phyloP scores from a whole-genome alignment of 1,140 invertebrate species.

The Potamilus streckersoni region DNA sequence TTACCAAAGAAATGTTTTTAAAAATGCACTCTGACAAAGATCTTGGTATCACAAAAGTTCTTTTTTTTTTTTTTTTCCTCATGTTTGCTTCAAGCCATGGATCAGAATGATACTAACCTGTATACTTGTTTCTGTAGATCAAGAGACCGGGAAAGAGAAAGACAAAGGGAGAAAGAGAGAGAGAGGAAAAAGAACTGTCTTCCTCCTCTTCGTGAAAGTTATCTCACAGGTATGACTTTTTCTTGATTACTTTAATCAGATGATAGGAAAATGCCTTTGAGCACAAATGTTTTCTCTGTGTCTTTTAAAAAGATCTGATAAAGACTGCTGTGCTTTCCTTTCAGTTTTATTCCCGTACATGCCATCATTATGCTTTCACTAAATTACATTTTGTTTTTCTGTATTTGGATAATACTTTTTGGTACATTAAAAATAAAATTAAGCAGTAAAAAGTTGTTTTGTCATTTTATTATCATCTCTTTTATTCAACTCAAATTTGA shows the following conservation, averaged over 20 bases:
- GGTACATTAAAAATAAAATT: too few species aligned
- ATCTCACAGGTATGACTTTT: conserved; percentile 69
- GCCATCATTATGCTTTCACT: too few species aligned
- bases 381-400: too few species aligned
- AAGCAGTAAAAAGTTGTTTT: too few species aligned
- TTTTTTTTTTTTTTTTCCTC: background rate
- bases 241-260: too few species aligned
- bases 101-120: background rate
- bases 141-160: conserved; percentile 71
- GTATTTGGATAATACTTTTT: too few species aligned
- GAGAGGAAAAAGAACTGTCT: conserved; percentile 86
- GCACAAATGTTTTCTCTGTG: background rate
- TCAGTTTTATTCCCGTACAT: background rate
- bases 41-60: background rate
- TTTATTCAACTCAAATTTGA: too few species aligned
- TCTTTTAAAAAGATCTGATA: background rate
- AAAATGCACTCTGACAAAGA: too few species aligned
- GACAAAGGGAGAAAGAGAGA: conserved; percentile 79
- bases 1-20: too few species aligned
- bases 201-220: conserved; percentile 86
- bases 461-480: too few species aligned
- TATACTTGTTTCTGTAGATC: conserved; percentile 41
- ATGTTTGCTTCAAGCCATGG: too few species aligned
- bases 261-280: too few species aligned
- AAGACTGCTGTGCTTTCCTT: background rate